Percentiles rank a stretch among this genome's conserved stretches.
Conservation (phyloP, 2,797 vertebrate genomes). For the Leucoraja ocellata region DNA sequence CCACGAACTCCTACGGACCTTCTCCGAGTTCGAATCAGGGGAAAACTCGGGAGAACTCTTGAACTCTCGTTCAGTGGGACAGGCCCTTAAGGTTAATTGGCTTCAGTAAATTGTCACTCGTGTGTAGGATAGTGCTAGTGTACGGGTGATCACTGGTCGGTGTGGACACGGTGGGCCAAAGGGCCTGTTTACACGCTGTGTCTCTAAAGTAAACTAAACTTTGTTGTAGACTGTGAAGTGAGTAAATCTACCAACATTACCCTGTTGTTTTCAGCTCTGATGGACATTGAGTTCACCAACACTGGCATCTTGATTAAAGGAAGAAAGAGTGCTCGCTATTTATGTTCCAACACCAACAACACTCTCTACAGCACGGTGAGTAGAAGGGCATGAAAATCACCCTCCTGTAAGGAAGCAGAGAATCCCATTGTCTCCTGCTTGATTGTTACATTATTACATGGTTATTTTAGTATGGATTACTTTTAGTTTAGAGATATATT, state of each 20-base stretch:
- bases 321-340: not conserved
- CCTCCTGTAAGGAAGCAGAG: not conserved
- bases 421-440: not conserved
- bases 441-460: not conserved
- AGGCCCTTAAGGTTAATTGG: too few relatives aligned
- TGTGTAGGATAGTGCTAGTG: too few relatives aligned
- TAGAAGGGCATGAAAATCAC: not conserved
- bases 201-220: too few relatives aligned
- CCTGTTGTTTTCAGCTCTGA: conserved; percentile 13
- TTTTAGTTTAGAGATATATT: too few relatives aligned
- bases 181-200: too few relatives aligned
- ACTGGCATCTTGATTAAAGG: not conserved
- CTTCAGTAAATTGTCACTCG: too few relatives aligned
- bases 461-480: not conserved
- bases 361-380: conserved; percentile 14
- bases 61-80: too few relatives aligned
- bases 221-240: not conserved
- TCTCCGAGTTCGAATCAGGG: too few relatives aligned
- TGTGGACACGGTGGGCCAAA: too few relatives aligned
- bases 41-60: too few relatives aligned
- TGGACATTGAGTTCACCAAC: conserved; percentile 11
- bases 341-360: not conserved
- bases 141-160: too few relatives aligned
- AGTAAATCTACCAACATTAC: not conserved
- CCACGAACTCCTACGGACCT: too few relatives aligned